Evolutionary conservation across 2,888 invertebrate species (phyloP), one percentile per base, ranked within the genome.

Genomic region (Sesia bembeciformis): DNA sequence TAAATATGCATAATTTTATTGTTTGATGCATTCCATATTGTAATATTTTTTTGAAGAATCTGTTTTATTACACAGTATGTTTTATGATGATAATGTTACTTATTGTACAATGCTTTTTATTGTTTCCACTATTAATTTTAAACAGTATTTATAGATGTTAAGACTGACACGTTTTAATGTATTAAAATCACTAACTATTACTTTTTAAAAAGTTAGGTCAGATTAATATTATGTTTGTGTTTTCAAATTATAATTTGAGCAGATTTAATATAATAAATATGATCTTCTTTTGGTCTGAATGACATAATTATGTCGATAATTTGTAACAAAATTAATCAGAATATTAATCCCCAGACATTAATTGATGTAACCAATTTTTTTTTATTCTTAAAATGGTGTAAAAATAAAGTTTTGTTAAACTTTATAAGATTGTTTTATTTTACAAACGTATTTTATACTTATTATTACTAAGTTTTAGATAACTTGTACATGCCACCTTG

Each of bases 401-500:
- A 79, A 80, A 86, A 81, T 81, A 85, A 86, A 85, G 78, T 80
- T 80, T 76, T 77, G 67, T 76, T 77, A 76, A 81, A 84, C 76
- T 81, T 78, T 70, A 5, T 51, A 43, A 57, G 7, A 8, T 61
- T 52, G 49, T 68, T 75, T 74, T 62, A 61, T 62, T 60, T 61
- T 4, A 23, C 8, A 39, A 7, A 42, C 8, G 7, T 49, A 49
- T n/a, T 49, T 8, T 49, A 2, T n/a, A 42, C 42, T 23, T 57
- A 51, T 40, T 55, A 57, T 38, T 51, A 55, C 70, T 81, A 92
- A 49, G 90, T 81, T 84, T 96, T 97, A 6, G 97, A 95, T 64
- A 98, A 89, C 72, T 95, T 94, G 81, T 98, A 98, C 72, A 96
- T 93, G 54, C 97, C 97, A 57, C 95, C 96, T 53, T 95, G 93